Percentiles rank a stretch among this genome's conserved stretches.
Evolutionary conservation across 2,888 invertebrate species (phyloP).

Genomic region (Heliconius cydno): DNA sequence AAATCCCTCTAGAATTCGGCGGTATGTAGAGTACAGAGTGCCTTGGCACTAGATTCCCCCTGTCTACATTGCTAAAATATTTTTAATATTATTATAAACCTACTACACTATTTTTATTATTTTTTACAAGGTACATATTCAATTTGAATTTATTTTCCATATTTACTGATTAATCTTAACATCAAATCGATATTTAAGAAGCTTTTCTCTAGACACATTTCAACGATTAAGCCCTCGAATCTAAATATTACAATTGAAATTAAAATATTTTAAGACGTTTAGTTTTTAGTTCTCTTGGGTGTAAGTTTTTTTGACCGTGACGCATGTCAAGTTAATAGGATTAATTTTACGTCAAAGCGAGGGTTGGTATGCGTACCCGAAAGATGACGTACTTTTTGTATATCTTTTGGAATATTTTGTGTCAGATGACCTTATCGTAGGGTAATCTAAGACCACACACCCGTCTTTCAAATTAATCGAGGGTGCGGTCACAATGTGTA

Average conservation of each 20-base stretch:
- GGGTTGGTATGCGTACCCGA: slow-evolving; percentile 53
- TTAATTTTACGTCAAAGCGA: slow-evolving; percentile 58
- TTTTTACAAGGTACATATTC: neutral
- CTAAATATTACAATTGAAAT: slow-evolving; percentile 5
- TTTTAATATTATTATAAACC: no score
- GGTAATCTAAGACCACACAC: slow-evolving; percentile 60
- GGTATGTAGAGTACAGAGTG: no score
- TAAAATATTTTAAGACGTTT: slow-evolving; percentile 21
- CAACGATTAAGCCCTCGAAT: neutral
- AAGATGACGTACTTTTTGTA: slow-evolving; percentile 45
- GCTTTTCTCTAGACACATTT: neutral
- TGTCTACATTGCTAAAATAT: no score
- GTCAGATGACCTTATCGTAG: slow-evolving; percentile 58
- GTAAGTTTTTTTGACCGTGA: slow-evolving; percentile 43
- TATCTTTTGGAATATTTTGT: slow-evolving; percentile 54
- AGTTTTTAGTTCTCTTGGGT: slow-evolving; percentile 23
- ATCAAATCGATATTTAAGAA: neutral
- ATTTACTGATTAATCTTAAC: neutral
- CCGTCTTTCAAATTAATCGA: slow-evolving; percentile 33
- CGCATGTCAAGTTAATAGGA: slow-evolving; percentile 70
- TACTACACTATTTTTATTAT: no score
- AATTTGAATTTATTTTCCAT: neutral
- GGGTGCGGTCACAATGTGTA: slow-evolving; percentile 32
- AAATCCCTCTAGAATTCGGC: no score
- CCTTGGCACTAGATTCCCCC: no score